Conservation (phyloP, 2,797 vertebrate genomes). For the Leucoraja ocellata region DNA sequence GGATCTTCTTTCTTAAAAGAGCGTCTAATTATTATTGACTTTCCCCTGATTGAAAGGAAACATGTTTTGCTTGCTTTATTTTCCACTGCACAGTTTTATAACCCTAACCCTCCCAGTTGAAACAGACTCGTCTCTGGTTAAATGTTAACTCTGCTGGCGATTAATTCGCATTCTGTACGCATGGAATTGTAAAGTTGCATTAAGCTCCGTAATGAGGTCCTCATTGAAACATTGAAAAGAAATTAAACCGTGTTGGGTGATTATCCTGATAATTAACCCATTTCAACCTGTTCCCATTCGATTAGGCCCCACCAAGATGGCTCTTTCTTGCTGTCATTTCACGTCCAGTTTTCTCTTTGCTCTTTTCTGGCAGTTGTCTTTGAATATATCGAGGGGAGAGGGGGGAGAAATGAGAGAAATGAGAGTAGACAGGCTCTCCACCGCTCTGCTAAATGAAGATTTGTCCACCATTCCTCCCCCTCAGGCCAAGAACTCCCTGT, state of each 20-base stretch:
- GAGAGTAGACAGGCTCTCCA: conserved; percentile 45
- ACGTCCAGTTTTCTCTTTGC: conserved; percentile 55
- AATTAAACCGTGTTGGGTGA: conserved; percentile 69
- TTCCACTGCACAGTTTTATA: not conserved
- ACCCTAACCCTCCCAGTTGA: not conserved
- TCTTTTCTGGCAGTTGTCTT: conserved; percentile 54
- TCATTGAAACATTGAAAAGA: conserved; percentile 72
- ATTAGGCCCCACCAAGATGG: conserved; percentile 58
- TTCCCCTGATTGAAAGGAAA: not conserved
- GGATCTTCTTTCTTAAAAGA: not conserved
- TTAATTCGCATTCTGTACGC: conserved; percentile 57
- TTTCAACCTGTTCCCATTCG: conserved; percentile 54
- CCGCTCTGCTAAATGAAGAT: conserved; percentile 56
- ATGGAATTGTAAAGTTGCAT: conserved; percentile 58
- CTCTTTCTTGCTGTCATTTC: conserved; percentile 38
- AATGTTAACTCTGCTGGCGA: conserved; percentile 46
- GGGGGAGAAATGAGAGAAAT: not conserved
- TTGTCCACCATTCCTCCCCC: conserved; percentile 49
- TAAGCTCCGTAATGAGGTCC: conserved; percentile 86
- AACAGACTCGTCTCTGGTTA: not conserved
- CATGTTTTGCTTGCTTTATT: not conserved
- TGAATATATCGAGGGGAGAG: not conserved
- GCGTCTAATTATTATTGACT: not conserved
- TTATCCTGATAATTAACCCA: conserved; percentile 84
- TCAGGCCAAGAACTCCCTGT: conserved; percentile 56